phyloP scores from a whole-genome alignment of 2,888 invertebrate genomes.

The Ferrisia virgata region DNA sequence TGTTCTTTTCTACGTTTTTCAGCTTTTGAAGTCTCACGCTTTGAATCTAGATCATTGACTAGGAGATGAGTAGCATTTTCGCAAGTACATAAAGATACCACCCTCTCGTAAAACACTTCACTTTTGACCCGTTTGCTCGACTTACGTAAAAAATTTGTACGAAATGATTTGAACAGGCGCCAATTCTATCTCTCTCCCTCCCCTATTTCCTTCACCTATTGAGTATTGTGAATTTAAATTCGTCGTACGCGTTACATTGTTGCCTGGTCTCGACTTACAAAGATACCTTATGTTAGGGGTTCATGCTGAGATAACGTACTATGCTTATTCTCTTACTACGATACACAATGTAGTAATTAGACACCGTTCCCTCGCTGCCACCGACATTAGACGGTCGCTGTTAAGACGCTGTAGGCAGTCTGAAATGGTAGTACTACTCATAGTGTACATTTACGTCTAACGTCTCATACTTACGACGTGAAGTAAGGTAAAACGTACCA shows the following conservation, averaged over 20 bases:
- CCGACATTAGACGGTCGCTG: too few relatives aligned
- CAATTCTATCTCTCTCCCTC: neutral
- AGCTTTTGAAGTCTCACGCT: too few relatives aligned
- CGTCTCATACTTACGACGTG: neutral
- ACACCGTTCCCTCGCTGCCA: neutral
- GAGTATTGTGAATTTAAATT: neutral
- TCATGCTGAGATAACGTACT: neutral
- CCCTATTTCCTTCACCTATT: too few relatives aligned
- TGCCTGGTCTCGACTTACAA: neutral
- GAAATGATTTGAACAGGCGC: neutral
- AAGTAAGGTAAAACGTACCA: neutral
- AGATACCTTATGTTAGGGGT: neutral
- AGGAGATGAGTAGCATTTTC: too few relatives aligned
- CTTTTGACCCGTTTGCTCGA: neutral
- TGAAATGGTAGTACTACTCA: neutral
- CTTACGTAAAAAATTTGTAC: neutral
- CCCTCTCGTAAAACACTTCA: neutral
- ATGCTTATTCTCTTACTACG: neutral
- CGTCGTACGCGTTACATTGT: neutral
- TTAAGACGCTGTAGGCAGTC: neutral
- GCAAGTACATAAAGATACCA: too few relatives aligned
- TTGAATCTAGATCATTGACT: too few relatives aligned
- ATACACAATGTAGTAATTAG: neutral
- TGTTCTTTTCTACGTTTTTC: too few relatives aligned
- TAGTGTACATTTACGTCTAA: too few relatives aligned